A percentile compares a stretch with the other conserved stretches of the same genome.
Conservation (phyloP, 2,797 vertebrate species). For the Aldrovandia affinis region DNA sequence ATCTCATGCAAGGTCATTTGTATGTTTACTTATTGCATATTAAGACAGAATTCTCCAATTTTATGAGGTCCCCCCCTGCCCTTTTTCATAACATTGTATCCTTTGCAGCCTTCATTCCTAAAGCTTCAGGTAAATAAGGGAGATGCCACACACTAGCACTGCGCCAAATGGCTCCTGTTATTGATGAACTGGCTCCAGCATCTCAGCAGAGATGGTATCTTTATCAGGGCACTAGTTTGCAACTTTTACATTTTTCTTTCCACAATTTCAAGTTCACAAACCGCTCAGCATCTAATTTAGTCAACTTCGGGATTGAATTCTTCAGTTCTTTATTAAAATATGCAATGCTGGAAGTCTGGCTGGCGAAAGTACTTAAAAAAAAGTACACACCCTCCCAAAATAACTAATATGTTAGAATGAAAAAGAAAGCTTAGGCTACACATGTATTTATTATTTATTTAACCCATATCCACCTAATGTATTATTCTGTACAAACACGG, state of each 20-base stretch:
- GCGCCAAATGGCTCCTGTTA: neutral
- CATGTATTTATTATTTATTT: too few species aligned
- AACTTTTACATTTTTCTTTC: neutral
- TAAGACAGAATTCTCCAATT: neutral
- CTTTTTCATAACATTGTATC: too few species aligned
- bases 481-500: too few species aligned
- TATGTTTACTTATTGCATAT: neutral
- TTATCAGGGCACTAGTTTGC: neutral
- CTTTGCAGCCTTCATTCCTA: neutral
- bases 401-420: neutral
- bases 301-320: neutral
- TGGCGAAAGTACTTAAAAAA: neutral
- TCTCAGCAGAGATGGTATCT: neutral
- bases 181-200: neutral
- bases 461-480: too few species aligned
- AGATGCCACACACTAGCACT: neutral
- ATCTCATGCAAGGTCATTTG: neutral
- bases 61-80: neutral
- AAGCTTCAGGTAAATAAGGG: too few species aligned
- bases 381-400: neutral
- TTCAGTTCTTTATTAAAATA: neutral
- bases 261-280: neutral
- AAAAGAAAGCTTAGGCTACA: neutral
- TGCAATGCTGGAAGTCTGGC: neutral
- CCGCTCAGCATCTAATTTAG: neutral